These are phyloP conservation scores for Eudasyphora cyanicolor DNA, from an alignment of 2,888 invertebrate genomes.

Conservation along the genomic window DNA sequence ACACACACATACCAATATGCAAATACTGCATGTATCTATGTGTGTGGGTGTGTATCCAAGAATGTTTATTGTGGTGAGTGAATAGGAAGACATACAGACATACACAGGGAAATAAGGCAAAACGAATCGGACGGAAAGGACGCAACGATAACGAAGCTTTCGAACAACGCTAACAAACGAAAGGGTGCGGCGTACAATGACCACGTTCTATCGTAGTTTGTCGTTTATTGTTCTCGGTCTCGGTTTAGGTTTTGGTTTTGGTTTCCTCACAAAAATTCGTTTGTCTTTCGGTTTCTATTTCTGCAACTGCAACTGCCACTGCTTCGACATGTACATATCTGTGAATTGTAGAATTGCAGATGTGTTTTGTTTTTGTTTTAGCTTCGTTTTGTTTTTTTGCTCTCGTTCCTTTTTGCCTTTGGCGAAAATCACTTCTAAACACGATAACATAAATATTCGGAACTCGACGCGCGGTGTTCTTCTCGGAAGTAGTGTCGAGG, in stretches of 20 bases:
- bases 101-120: neutral
- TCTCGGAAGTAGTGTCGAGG: conserved; percentile 52
- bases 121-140: neutral
- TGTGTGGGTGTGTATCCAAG: no score
- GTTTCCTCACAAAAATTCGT: no score
- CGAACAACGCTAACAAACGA: neutral
- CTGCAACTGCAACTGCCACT: neutral
- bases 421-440: conserved; percentile 34
- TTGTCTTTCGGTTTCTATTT: neutral
- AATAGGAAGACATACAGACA: neutral
- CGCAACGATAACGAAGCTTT: neutral
- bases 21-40: no score
- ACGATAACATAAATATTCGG: conserved; percentile 32
- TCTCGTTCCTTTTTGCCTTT: neutral
- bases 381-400: neutral
- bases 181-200: conserved; percentile 50
- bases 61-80: no score
- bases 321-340: neutral
- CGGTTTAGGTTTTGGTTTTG: neutral
- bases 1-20: no score
- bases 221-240: neutral
- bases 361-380: neutral
- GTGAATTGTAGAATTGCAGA: neutral
- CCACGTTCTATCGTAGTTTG: conserved; percentile 20
- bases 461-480: neutral